Evolutionary conservation across 1,140 invertebrate species (phyloP).

Genomic region (Ceratoteleas bidentatus): DNA sequence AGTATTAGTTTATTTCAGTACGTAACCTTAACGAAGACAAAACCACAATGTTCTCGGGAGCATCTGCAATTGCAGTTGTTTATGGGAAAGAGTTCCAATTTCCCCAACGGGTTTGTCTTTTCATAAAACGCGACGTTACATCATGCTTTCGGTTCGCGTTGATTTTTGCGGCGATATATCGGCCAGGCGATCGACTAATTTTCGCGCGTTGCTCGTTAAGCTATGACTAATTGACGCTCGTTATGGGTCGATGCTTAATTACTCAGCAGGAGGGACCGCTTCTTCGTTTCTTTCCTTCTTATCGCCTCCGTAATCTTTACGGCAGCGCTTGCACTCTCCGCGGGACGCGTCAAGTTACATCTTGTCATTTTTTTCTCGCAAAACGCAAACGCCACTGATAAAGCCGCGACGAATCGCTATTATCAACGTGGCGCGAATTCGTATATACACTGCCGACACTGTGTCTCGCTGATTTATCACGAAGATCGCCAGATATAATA

Average conservation of each 20-base stretch:
- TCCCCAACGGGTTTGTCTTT: conserved; percentile 6
- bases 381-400: conserved; percentile 44
- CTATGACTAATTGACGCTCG: conserved; percentile 79
- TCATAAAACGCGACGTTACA: conserved; percentile 20
- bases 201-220: conserved; percentile 71
- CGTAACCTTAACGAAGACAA: too few species aligned
- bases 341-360: conserved; percentile 64
- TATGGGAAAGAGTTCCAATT: not conserved
- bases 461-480: conserved; percentile 35
- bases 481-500: conserved; percentile 8
- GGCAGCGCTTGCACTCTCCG: conserved; percentile 59
- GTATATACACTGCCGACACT: conserved; percentile 14
- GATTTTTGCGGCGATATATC: conserved; percentile 65
- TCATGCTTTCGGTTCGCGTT: conserved; percentile 27
- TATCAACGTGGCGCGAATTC: conserved; percentile 23
- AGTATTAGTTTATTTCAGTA: too few species aligned
- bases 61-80: conserved; percentile 6
- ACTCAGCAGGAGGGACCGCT: conserved; percentile 73
- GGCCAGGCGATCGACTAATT: conserved; percentile 71
- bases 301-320: conserved; percentile 69
- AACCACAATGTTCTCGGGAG: too few species aligned
- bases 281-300: conserved; percentile 70
- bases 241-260: conserved; percentile 79
- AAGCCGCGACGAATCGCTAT: conserved; percentile 25
- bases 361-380: conserved; percentile 53